phyloP scores from a whole-genome alignment of 2,113 vertebrate species.

The Pelmatolapia mariae region DNA sequence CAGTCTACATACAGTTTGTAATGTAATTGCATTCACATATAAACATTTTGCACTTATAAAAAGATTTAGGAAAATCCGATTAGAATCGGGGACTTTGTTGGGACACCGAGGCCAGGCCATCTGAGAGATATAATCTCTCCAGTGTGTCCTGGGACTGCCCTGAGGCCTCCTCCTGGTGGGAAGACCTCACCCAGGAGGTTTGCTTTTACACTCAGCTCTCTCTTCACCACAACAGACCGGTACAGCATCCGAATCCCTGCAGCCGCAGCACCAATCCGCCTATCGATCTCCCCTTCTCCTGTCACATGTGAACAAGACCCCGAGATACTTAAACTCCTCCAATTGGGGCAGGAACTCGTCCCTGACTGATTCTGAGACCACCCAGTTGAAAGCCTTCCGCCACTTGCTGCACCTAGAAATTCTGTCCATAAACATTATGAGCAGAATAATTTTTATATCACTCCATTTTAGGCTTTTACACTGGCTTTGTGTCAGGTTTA shows the following conservation, averaged over 20 bases:
- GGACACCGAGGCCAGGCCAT: not conserved
- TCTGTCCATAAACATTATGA: not conserved
- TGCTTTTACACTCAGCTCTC: not conserved
- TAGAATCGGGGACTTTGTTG: fast-evolving
- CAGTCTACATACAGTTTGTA: not conserved
- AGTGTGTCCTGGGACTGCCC: not conserved
- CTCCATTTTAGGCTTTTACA: not conserved
- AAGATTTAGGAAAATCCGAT: not conserved
- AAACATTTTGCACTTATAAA: not conserved
- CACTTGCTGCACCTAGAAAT: not conserved
- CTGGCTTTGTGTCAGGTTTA: not conserved
- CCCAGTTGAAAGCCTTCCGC: fast-evolving
- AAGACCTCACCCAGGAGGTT: not conserved
- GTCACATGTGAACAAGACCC: not conserved
- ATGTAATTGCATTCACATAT: not conserved
- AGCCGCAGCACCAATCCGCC: fast-evolving
- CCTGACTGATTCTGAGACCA: not conserved
- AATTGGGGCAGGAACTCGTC: not conserved
- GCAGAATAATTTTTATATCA: not conserved
- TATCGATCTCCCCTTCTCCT: not conserved
- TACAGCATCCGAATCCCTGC: not conserved
- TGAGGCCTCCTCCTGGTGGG: fast-evolving
- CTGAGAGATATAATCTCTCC: not conserved
- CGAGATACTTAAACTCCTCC: not conserved
- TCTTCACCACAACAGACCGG: not conserved